These are phyloP conservation scores for Cyprinodon brontotheroides DNA, from an alignment of 2,113 vertebrate genomes.

Conservation along the genomic window DNA sequence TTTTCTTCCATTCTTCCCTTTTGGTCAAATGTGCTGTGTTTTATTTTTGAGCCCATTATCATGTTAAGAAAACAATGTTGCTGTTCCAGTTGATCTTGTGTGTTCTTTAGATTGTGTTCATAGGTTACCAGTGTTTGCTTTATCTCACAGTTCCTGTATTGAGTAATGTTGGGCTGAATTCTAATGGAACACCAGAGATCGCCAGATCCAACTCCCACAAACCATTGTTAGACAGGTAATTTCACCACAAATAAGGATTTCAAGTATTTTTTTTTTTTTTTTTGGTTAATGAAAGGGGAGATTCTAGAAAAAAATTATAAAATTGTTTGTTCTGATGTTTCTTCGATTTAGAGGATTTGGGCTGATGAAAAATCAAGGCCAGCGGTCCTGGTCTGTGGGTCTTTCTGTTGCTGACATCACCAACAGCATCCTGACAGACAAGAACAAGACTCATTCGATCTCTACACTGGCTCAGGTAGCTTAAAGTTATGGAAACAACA, in stretches of 20 bases:
- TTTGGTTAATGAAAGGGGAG: neutral
- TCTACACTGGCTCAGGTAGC: slow-evolving; percentile 90
- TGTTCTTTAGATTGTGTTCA: neutral
- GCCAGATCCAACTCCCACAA: slow-evolving; percentile 74
- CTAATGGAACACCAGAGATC: slow-evolving; percentile 60
- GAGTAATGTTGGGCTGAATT: slow-evolving; percentile 63
- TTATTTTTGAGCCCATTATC: neutral
- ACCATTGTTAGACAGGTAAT: slow-evolving; percentile 86
- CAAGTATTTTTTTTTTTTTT: neutral
- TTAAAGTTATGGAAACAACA: neutral
- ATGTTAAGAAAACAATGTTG: neutral
- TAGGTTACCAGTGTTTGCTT: neutral
- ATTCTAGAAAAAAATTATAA: neutral
- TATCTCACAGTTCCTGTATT: slow-evolving; percentile 84
- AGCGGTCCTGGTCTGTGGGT: slow-evolving; percentile 93
- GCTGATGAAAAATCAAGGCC: slow-evolving; percentile 86
- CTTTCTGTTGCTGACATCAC: slow-evolving; percentile 92
- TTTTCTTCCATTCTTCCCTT: neutral
- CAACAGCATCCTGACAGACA: slow-evolving; percentile 87
- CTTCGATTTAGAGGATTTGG: slow-evolving; percentile 84
- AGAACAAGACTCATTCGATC: slow-evolving; percentile 88
- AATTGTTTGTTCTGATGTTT: neutral
- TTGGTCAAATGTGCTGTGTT: neutral
- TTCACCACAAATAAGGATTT: neutral
- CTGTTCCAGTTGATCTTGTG: slow-evolving; percentile 1